Percentiles rank a stretch among this genome's conserved stretches.
Conservation (phyloP, 2,797 vertebrate species). For the Acrossocheilus wenchowensis region DNA sequence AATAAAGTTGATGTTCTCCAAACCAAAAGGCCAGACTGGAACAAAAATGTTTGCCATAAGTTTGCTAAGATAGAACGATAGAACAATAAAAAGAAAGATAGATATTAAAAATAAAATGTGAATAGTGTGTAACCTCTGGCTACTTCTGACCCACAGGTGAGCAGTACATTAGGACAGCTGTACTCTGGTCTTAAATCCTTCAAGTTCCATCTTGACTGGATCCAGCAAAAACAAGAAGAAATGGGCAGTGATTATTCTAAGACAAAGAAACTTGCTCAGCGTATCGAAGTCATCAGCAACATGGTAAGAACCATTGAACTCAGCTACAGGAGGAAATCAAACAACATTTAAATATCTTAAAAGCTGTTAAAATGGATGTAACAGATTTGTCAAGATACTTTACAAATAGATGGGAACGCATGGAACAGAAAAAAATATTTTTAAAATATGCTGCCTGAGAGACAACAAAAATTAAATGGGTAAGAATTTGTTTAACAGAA, state of each 20-base stretch:
- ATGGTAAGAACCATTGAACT: slow-evolving; percentile 46
- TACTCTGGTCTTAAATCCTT: slow-evolving; percentile 56
- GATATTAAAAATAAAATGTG: background rate
- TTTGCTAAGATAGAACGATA: background rate
- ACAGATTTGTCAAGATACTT: background rate
- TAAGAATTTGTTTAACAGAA: background rate
- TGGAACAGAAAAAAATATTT: background rate
- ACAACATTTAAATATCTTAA: background rate
- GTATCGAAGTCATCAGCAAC: slow-evolving; percentile 58
- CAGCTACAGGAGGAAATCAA: background rate
- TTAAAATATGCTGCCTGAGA: background rate
- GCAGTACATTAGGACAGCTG: slow-evolving; percentile 66
- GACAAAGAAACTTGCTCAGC: slow-evolving; percentile 51
- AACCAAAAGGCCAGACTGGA: background rate
- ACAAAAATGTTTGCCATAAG: background rate
- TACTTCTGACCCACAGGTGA: slow-evolving; percentile 60
- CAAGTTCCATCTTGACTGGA: slow-evolving; percentile 69
- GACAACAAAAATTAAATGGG: background rate
- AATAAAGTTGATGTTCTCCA: background rate
- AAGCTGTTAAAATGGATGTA: background rate
- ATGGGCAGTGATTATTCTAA: slow-evolving; percentile 42
- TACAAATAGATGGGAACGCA: background rate
- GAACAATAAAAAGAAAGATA: background rate
- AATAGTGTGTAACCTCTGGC: background rate
- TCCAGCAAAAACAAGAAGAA: slow-evolving; percentile 61